phyloP scores from a whole-genome alignment of 2,797 vertebrate species.

The Oreortyx pictus region DNA sequence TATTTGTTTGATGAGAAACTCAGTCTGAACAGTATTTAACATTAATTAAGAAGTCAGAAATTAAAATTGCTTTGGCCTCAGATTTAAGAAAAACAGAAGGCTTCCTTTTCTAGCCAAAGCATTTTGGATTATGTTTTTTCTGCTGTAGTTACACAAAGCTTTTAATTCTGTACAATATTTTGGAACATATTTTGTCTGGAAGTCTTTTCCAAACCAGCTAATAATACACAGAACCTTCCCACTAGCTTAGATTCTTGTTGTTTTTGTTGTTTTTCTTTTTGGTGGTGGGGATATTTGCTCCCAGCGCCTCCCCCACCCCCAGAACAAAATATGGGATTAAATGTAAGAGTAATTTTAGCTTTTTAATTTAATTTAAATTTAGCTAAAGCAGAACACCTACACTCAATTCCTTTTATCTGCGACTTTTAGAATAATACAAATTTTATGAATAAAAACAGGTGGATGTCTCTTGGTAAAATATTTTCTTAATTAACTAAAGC shows the following conservation, averaged over 20 bases:
- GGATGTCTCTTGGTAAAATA: neutral
- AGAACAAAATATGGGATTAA: neutral
- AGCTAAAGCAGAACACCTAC: neutral
- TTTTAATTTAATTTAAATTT: no score
- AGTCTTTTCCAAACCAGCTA: neutral
- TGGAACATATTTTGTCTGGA: neutral
- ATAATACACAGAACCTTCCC: neutral
- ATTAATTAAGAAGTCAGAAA: slow-evolving; percentile 62
- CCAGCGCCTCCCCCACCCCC: neutral
- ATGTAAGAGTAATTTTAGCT: rapidly evolving
- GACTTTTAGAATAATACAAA: neutral
- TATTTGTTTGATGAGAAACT: slow-evolving; percentile 31
- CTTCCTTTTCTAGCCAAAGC: slow-evolving; percentile 50
- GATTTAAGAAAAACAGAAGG: slow-evolving; percentile 55
- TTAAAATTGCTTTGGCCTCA: slow-evolving; percentile 59
- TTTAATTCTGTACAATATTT: slow-evolving; percentile 43
- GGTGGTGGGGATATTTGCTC: neutral
- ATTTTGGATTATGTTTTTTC: slow-evolving; percentile 59
- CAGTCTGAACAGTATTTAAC: slow-evolving; percentile 26
- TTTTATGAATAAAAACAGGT: neutral
- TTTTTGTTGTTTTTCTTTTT: rapidly evolving
- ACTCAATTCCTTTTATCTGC: neutral
- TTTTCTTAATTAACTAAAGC: neutral
- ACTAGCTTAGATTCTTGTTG: neutral
- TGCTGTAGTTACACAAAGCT: slow-evolving; percentile 25